A percentile compares a stretch with the other conserved stretches of the same genome.
phyloP scores from a whole-genome alignment of 2,113 vertebrate species.

The Leiothrix lutea region DNA sequence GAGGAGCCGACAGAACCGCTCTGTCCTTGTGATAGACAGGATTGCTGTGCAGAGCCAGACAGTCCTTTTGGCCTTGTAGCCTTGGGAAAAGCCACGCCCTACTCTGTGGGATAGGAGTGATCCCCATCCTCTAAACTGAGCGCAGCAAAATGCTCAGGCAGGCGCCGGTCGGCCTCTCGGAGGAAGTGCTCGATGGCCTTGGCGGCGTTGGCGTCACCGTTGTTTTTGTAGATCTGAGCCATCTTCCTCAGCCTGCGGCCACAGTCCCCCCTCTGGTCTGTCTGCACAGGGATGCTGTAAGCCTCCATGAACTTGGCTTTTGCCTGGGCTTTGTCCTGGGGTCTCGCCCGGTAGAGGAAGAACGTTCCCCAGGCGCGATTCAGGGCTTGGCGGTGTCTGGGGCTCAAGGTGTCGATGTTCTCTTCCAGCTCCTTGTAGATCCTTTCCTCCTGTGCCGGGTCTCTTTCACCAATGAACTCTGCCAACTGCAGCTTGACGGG shows the following conservation, averaged over 20 bases:
- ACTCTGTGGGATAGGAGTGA: fast-evolving
- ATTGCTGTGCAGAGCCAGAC: background rate
- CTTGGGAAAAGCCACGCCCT: background rate
- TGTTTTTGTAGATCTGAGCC: fast-evolving
- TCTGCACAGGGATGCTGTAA: fast-evolving
- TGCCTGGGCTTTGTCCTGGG: fast-evolving
- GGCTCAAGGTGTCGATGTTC: background rate
- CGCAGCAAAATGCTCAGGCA: fast-evolving
- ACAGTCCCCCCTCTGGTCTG: fast-evolving
- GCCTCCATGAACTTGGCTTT: background rate
- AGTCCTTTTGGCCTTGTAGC: background rate
- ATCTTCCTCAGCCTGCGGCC: background rate
- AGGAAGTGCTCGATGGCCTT: fast-evolving
- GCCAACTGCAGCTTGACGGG: background rate
- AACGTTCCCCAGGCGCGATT: background rate
- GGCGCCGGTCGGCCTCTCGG: fast-evolving
- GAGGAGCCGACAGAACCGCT: background rate
- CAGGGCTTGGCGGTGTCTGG: background rate
- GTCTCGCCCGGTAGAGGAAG: fast-evolving
- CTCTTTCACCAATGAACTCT: fast-evolving
- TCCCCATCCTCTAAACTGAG: fast-evolving
- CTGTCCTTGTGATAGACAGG: fast-evolving
- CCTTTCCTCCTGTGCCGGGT: fast-evolving
- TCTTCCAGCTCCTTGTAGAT: background rate
- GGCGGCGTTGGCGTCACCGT: fast-evolving